Conservation (phyloP, 2,113 vertebrate genomes). For the Cyanistes caeruleus region DNA sequence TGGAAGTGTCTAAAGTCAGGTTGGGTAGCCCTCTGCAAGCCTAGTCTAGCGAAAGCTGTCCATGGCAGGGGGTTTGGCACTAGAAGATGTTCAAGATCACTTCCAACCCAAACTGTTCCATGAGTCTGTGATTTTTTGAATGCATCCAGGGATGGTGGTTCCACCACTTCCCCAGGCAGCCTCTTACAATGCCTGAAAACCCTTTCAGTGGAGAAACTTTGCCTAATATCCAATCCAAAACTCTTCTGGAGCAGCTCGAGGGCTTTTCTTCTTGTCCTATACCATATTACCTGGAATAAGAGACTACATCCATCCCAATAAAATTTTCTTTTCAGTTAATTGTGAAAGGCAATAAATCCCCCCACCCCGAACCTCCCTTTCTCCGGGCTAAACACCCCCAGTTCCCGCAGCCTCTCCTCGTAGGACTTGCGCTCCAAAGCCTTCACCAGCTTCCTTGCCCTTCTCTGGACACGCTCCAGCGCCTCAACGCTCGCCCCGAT, state of each 20-base stretch:
- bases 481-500: accelerated
- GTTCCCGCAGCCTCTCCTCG: not conserved
- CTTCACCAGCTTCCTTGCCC: not conserved
- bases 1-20: not conserved
- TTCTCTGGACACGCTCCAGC: not conserved
- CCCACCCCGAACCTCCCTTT: not conserved
- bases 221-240: not conserved
- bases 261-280: not conserved
- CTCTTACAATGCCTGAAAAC: not conserved
- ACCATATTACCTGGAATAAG: not conserved
- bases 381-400: not conserved
- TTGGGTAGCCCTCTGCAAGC: not conserved
- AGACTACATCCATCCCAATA: not conserved
- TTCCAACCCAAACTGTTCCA: not conserved
- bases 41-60: not conserved
- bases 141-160: not conserved
- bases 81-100: not conserved
- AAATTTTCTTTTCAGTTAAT: not conserved
- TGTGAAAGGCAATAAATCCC: too few species aligned
- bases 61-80: too few species aligned
- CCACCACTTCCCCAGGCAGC: accelerated
- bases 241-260: not conserved
- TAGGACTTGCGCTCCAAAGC: not conserved
- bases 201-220: not conserved
- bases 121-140: not conserved